Percentiles rank a stretch among this genome's conserved stretches.
Evolutionary conservation across 2,113 vertebrate genomes (phyloP).

Genomic region (Colinus virginianus): DNA sequence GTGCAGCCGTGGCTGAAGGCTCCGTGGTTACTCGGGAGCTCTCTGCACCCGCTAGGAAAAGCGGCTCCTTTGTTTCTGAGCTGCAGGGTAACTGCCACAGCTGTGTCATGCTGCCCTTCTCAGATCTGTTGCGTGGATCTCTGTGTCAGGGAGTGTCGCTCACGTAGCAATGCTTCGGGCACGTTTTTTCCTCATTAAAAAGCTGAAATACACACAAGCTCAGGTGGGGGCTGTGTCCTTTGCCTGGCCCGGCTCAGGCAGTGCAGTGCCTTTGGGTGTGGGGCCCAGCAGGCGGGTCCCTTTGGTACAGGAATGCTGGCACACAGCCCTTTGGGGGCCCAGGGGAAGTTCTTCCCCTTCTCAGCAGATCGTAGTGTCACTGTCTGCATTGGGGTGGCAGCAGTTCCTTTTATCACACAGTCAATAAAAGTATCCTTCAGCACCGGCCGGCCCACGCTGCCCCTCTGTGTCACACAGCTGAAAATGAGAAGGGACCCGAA

Average conservation of each 20-base stretch:
- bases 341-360: not conserved
- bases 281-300: not conserved
- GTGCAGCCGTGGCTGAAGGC: not conserved
- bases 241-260: no score
- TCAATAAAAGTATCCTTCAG: slow-evolving; percentile 35
- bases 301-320: not conserved
- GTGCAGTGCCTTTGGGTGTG: not conserved
- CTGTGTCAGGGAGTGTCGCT: not conserved
- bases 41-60: not conserved
- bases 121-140: not conserved
- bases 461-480: slow-evolving; percentile 8
- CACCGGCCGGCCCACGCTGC: not conserved
- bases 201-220: no score
- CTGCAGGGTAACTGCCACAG: rapidly evolving
- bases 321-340: not conserved
- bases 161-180: not conserved
- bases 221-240: no score
- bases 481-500: slow-evolving; percentile 69
- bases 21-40: not conserved
- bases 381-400: not conserved
- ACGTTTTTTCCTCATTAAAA: not conserved
- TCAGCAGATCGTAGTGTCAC: not conserved
- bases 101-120: not conserved
- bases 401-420: not conserved
- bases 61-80: rapidly evolving